A percentile compares a stretch with the other conserved stretches of the same genome.
Evolutionary conservation across 2,888 invertebrate species (phyloP).

Genomic region (Falcaria lacertinaria): DNA sequence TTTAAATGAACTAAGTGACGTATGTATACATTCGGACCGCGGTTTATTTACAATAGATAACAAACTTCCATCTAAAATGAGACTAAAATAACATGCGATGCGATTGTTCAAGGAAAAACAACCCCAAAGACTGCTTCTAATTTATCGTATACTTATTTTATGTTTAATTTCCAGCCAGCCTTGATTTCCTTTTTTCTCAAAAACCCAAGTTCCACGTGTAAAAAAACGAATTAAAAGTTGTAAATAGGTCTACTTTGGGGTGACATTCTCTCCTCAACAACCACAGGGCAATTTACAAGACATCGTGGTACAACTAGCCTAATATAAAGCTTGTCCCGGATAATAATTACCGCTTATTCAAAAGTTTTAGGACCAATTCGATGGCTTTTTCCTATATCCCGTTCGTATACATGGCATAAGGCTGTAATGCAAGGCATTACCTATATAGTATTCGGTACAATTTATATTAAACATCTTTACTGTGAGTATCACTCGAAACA

Average conservation of each 20-base stretch:
- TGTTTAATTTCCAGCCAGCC: neutral
- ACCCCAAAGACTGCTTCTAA: neutral
- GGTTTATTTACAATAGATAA: conserved; percentile 71
- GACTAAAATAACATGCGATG: conserved; percentile 32
- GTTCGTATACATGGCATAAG: conserved; percentile 86
- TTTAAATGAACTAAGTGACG: conserved; percentile 50
- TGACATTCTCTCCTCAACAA: conserved; percentile 1
- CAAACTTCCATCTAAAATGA: conserved; percentile 50
- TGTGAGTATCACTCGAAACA: conserved; percentile 22
- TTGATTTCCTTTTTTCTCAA: neutral
- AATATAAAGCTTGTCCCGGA: conserved; percentile 73
- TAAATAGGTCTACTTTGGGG: neutral
- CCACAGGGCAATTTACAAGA: conserved; percentile 26
- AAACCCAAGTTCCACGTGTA: conserved; percentile 2
- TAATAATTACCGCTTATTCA: conserved; percentile 49
- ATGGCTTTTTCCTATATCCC: conserved; percentile 57
- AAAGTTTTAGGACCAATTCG: conserved; percentile 55
- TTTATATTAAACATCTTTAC: conserved; percentile 21
- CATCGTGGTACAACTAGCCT: conserved; percentile 56
- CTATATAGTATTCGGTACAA: conserved; percentile 50
- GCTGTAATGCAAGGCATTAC: conserved; percentile 78
- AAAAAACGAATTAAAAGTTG: neutral
- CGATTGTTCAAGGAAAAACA: conserved; percentile 26
- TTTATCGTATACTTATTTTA: neutral
- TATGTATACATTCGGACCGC: conserved; percentile 39